A percentile compares a stretch with the other conserved stretches of the same genome.
These are phyloP conservation scores for Apostichopus japonicus DNA, from an alignment of 35 echinoderm and acorn worm genomes.

Conservation along the genomic window DNA sequence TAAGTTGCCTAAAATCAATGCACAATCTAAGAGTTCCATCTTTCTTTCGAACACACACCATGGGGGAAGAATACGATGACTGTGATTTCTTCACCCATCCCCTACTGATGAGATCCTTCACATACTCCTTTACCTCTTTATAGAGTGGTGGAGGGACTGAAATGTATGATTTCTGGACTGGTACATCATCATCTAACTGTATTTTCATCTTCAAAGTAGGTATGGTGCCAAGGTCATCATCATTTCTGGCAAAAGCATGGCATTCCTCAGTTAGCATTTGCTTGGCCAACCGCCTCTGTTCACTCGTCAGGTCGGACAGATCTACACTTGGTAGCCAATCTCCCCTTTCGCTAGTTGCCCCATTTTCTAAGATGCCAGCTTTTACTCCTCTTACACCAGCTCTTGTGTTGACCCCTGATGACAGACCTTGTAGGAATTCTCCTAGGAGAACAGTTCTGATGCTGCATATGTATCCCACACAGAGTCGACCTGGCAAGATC, in stretches of 20 bases:
- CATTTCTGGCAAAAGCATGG: slow-evolving; percentile 29
- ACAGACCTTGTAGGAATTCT: too few relatives aligned
- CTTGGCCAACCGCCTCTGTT: slow-evolving; percentile 20
- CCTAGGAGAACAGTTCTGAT: too few relatives aligned
- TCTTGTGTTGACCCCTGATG: too few relatives aligned
- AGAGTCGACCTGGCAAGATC: neutral
- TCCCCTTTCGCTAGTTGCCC: neutral
- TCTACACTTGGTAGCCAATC: slow-evolving; percentile 19
- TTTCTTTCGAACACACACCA: slow-evolving; percentile 75
- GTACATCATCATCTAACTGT: slow-evolving; percentile 45
- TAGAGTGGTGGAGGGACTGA: slow-evolving; percentile 62
- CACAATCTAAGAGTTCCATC: slow-evolving; percentile 60
- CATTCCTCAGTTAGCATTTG: slow-evolving; percentile 59
- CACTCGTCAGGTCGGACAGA: neutral
- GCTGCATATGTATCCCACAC: too few relatives aligned
- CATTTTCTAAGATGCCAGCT: too few relatives aligned
- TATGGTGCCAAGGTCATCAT: slow-evolving; percentile 47
- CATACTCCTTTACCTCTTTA: neutral
- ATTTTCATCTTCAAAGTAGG: slow-evolving; percentile 43
- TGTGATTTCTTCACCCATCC: slow-evolving; percentile 67
- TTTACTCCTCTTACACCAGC: too few relatives aligned
- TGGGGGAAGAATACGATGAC: slow-evolving; percentile 62
- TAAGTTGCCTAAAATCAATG: slow-evolving; percentile 64
- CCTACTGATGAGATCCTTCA: slow-evolving; percentile 49
- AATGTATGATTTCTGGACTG: slow-evolving; percentile 61